Evolutionary conservation across 2,113 vertebrate genomes (phyloP).

Genomic region (Marmota monax): DNA sequence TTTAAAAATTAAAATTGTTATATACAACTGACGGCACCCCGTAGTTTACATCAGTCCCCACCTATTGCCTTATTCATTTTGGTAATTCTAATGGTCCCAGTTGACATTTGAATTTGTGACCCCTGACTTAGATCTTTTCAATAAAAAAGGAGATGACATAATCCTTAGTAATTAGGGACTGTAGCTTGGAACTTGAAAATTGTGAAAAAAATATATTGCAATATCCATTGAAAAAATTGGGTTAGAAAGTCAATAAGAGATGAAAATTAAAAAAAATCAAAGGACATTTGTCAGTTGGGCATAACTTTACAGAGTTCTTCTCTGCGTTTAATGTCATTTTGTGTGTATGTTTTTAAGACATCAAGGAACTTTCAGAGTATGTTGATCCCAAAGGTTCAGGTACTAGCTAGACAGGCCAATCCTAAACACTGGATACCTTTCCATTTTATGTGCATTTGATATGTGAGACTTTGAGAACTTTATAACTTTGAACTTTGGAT

Average conservation of each 20-base stretch:
- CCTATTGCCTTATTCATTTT: background rate
- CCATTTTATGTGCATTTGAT: background rate
- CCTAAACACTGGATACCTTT: background rate
- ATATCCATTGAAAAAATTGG: background rate
- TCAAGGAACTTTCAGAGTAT: background rate
- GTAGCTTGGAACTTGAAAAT: background rate
- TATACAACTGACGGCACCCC: no score
- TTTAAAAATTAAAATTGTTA: background rate
- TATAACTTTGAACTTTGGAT: background rate
- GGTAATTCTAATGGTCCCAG: background rate
- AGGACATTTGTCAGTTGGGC: background rate
- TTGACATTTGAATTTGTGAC: background rate
- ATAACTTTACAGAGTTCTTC: background rate
- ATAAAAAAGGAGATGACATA: background rate
- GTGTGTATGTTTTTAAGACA: background rate
- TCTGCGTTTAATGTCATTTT: background rate
- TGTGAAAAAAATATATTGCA: background rate
- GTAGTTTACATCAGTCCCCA: no score
- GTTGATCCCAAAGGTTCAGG: background rate
- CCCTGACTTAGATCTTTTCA: background rate
- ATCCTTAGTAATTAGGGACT: background rate
- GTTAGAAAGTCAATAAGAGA: constrained; percentile 13
- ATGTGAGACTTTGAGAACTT: background rate
- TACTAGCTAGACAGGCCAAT: background rate
- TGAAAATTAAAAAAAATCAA: background rate